These are phyloP conservation scores for Luidia sarsii DNA, from an alignment of 53 echinoderm and acorn worm genomes.

Conservation along the genomic window DNA sequence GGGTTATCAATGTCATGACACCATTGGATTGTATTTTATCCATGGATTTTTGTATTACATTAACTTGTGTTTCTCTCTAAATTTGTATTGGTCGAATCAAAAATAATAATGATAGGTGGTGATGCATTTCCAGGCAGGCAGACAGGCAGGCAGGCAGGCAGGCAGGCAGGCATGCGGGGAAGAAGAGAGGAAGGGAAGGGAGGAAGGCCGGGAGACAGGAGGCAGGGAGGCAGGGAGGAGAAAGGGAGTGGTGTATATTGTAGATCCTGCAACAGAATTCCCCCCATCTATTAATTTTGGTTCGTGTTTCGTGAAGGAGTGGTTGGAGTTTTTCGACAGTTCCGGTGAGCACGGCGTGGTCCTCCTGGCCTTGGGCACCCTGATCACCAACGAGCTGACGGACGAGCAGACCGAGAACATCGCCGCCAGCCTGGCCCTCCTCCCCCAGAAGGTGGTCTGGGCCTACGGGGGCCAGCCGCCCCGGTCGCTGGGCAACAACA, in stretches of 20 bases:
- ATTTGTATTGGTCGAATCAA: no score
- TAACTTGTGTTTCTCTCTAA: no score
- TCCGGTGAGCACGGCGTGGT: constrained; percentile 43
- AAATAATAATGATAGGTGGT: neutral
- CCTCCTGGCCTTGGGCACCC: constrained; percentile 39
- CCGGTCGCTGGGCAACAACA: constrained; percentile 53
- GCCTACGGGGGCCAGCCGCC: constrained; percentile 27
- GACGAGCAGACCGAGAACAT: constrained; percentile 23
- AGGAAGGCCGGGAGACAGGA: neutral
- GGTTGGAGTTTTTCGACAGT: constrained; percentile 40
- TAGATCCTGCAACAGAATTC: neutral
- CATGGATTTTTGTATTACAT: no score
- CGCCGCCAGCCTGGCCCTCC: constrained; percentile 34
- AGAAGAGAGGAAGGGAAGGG: neutral
- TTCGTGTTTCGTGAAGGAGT: constrained; percentile 11
- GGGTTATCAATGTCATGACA: no score
- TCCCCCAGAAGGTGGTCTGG: constrained; percentile 56
- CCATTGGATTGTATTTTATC: no score
- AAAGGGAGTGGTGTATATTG: neutral
- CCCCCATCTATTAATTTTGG: neutral
- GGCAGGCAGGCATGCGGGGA: neutral
- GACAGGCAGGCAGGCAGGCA: no score
- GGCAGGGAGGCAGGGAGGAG: neutral
- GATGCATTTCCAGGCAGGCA: neutral
- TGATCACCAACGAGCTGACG: constrained; percentile 20